phyloP scores from a whole-genome alignment of 2,113 vertebrate genomes.

The Odontophorus gujanensis region DNA sequence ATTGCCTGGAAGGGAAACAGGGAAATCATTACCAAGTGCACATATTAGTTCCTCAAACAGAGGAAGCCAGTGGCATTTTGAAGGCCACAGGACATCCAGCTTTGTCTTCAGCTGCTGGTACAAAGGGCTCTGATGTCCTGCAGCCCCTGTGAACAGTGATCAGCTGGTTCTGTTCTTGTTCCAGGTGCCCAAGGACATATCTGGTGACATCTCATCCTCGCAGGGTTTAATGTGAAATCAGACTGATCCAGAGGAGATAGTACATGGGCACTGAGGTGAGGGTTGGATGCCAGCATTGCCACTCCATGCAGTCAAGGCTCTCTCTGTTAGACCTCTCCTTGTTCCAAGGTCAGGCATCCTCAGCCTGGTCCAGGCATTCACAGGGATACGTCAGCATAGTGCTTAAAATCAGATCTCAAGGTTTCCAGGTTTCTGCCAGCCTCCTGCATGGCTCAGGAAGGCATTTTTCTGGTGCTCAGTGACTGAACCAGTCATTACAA shows the following conservation, averaged over 20 bases:
- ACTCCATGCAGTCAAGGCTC: rapidly evolving
- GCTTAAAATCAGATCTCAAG: background rate
- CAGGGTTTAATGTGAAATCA: background rate
- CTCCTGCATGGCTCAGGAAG: background rate
- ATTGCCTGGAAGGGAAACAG: background rate
- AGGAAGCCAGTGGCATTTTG: background rate
- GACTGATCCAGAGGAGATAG: background rate
- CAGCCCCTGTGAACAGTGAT: background rate
- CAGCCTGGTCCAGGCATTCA: rapidly evolving
- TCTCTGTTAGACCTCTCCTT: background rate
- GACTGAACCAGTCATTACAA: background rate
- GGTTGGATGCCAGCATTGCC: background rate
- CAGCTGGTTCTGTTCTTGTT: background rate
- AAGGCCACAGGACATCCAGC: background rate
- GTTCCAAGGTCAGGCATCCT: background rate
- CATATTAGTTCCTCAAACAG: background rate
- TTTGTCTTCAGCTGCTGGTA: background rate
- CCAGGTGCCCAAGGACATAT: background rate
- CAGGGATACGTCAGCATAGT: background rate
- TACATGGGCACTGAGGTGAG: background rate
- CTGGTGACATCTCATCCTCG: background rate
- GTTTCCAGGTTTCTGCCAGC: background rate
- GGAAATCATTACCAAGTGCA: background rate
- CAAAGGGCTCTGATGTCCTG: background rate
- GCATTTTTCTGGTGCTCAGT: background rate